Evolutionary conservation across 2,797 vertebrate genomes (phyloP), one percentile per base, ranked within the genome.

Genomic region (Molossus alvarezi): DNA sequence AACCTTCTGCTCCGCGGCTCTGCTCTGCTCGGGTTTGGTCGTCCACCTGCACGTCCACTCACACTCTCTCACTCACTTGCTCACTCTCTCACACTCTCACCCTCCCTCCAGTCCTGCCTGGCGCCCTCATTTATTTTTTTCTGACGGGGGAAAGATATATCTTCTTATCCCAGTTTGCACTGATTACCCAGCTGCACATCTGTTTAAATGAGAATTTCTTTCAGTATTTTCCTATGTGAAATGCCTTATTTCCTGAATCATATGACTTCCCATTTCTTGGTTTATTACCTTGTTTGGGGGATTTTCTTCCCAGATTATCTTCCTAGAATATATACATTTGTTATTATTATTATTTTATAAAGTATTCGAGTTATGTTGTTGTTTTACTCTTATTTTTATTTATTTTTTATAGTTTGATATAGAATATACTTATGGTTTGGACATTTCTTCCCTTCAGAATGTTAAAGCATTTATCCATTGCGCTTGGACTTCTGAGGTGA

Each of bases 101-200:
- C 33, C 33, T 33, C 33, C 33, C 33, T 33, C 33, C 33, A 3
- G 33, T 33, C 33, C 33, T 33, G 33, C 33, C 33, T 33, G 33
- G 33, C 33, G 33, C 33, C 33, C 33, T 33, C 33, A 33, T 33
- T 33, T 33, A 33, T 33, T 33, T 33, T 33, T 80, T 81, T 55
- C 41, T 45, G 41, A 45, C 5, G 4, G 0, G 45, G 3, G 4
- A 1, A 0, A 0, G 5, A 27, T 25, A 67, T 0, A 48, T 5
- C 9, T 91, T 79, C 2, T 33, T 71, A 14, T 75, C 62, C 4
- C 4, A 53, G 9, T 75, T 65, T 88, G 8, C 25, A 62, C 0
- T 71, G 37, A 27, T 58, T 79, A 45, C 0, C 5, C 15, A 79
- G 1, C 3, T 33, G 4, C 58, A 51, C 1, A 29, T 5, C 6